These are phyloP conservation scores for Pseudochromis fuscus DNA, from an alignment of 2,797 vertebrate species.

Conservation along the genomic window DNA sequence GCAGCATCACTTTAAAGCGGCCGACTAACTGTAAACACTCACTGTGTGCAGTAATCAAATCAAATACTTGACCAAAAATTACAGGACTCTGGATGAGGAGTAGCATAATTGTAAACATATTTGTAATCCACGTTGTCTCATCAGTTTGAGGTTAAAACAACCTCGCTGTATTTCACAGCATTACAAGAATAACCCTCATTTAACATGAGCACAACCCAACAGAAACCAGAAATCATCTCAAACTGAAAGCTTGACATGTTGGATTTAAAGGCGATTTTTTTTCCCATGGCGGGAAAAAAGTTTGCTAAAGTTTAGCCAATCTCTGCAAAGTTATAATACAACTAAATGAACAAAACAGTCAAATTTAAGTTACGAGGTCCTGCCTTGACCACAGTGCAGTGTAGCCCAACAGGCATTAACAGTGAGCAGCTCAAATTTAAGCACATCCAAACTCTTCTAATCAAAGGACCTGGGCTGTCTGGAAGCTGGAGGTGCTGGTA, in stretches of 20 bases:
- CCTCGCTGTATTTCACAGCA: constrained; percentile 9
- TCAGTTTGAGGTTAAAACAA: background rate
- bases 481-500: constrained; percentile 37
- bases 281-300: background rate
- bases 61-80: constrained; percentile 1
- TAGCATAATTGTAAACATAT: background rate
- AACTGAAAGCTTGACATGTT: constrained; percentile 22
- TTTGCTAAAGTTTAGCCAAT: constrained; percentile 21
- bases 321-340: constrained; percentile 43
- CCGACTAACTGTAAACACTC: background rate
- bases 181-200: background rate
- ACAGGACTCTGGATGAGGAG: background rate
- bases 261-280: constrained; percentile 30
- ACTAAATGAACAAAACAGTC: constrained; percentile 12
- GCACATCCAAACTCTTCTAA: constrained; percentile 39
- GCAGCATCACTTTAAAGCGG: constrained; percentile 9
- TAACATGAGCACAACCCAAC: constrained; percentile 1
- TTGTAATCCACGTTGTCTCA: background rate
- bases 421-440: constrained; percentile 25
- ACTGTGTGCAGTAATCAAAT: constrained; percentile 6
- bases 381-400: constrained; percentile 11
- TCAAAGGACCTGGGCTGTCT: constrained; percentile 37
- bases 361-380: constrained; percentile 36
- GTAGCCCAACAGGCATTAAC: constrained; percentile 38
- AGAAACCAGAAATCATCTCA: constrained; percentile 4